Evolutionary conservation across 2,797 vertebrate species (phyloP).

Genomic region (Rousettus madagascariensis): DNA sequence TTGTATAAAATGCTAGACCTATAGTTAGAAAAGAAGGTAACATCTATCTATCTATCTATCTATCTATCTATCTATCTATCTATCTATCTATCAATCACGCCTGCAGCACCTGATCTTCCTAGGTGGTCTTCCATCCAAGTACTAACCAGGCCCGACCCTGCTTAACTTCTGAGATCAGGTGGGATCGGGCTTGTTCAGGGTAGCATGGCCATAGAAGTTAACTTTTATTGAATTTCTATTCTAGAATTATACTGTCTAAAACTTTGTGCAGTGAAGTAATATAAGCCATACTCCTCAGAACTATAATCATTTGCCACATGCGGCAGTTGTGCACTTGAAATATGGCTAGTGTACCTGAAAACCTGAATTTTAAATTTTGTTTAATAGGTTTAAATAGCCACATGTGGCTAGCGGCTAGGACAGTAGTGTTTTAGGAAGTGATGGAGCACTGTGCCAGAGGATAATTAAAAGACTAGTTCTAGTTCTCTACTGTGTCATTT

Average conservation of each 20-base stretch:
- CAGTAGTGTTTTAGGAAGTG: neutral
- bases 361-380: neutral
- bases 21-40: neutral
- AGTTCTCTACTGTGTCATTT: neutral
- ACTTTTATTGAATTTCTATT: neutral
- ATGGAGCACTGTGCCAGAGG: neutral
- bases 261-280: neutral
- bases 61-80: too few species aligned
- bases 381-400: neutral
- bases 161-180: too few species aligned
- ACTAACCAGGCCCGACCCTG: too few species aligned
- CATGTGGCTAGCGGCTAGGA: neutral
- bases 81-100: too few species aligned
- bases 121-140: too few species aligned
- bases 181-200: too few species aligned
- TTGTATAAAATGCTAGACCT: neutral
- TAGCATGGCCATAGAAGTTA: neutral
- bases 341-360: neutral
- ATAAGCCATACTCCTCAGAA: neutral
- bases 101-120: too few species aligned
- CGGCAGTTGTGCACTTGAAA: neutral
- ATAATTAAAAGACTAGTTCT: neutral
- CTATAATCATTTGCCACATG: neutral
- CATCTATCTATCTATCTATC: neutral
- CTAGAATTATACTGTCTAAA: neutral